Evolutionary conservation across 2,797 vertebrate species (phyloP).

Genomic region (Pantherophis alleghaniensis): DNA sequence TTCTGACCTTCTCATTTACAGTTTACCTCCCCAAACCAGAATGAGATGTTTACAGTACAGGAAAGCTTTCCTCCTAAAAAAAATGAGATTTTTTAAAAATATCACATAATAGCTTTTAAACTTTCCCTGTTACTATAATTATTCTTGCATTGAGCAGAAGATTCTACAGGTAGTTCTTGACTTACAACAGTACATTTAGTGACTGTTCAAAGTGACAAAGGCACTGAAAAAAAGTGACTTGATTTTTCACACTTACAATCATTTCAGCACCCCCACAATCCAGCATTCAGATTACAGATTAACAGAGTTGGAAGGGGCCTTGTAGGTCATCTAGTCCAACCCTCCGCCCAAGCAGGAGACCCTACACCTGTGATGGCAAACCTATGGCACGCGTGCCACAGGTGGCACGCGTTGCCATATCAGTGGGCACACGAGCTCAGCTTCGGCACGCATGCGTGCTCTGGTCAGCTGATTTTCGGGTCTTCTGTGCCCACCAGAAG

Average conservation of each 20-base stretch:
- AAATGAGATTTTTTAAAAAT: neutral
- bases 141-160: neutral
- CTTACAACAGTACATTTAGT: neutral
- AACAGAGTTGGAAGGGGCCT: no score
- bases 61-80: neutral
- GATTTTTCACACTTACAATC: neutral
- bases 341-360: no score
- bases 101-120: neutral
- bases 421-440: no score
- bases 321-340: no score
- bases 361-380: no score
- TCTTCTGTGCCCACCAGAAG: no score
- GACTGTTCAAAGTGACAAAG: neutral
- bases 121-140: neutral
- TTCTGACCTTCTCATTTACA: neutral
- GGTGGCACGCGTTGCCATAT: no score
- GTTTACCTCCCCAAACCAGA: neutral
- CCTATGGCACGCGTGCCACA: no score
- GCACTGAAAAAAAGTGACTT: neutral
- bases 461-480: no score
- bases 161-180: neutral
- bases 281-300: no score
- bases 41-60: neutral
- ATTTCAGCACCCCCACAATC: neutral
- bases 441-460: no score